A percentile compares a stretch with the other conserved stretches of the same genome.
Conservation (phyloP, 2,113 vertebrate genomes). For the Cyphomyrus plagiostoma region DNA sequence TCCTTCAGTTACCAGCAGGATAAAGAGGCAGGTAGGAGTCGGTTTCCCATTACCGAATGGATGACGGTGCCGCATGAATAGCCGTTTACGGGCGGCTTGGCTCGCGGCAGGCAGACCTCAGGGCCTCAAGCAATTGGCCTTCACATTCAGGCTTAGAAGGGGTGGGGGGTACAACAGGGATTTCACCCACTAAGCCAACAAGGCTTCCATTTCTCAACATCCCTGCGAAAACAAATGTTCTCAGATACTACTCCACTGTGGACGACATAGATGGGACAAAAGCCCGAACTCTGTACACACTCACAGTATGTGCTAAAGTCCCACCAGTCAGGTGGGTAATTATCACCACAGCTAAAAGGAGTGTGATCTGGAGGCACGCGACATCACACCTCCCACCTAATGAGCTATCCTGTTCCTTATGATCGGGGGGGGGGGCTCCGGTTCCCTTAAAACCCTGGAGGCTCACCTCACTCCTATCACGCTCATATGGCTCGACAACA, state of each 20-base stretch:
- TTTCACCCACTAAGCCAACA: background rate
- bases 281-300: background rate
- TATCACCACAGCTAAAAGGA: slow-evolving; percentile 54
- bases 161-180: background rate
- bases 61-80: background rate
- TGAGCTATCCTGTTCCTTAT: slow-evolving; percentile 4
- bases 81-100: background rate
- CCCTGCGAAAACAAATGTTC: background rate
- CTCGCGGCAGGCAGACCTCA: background rate
- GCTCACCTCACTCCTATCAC: background rate
- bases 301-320: slow-evolving; percentile 50
- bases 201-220: background rate
- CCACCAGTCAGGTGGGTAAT: slow-evolving; percentile 53
- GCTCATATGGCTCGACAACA: background rate
- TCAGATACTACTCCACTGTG: background rate
- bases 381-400: slow-evolving; percentile 51
- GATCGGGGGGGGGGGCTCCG: background rate
- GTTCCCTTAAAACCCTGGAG: background rate
- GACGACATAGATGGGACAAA: background rate
- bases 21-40: background rate
- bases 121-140: background rate
- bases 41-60: background rate
- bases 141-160: background rate
- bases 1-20: background rate
- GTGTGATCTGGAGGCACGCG: slow-evolving; percentile 42